Conservation (phyloP, 2,113 vertebrate genomes). For the Chaetodon auriga region DNA sequence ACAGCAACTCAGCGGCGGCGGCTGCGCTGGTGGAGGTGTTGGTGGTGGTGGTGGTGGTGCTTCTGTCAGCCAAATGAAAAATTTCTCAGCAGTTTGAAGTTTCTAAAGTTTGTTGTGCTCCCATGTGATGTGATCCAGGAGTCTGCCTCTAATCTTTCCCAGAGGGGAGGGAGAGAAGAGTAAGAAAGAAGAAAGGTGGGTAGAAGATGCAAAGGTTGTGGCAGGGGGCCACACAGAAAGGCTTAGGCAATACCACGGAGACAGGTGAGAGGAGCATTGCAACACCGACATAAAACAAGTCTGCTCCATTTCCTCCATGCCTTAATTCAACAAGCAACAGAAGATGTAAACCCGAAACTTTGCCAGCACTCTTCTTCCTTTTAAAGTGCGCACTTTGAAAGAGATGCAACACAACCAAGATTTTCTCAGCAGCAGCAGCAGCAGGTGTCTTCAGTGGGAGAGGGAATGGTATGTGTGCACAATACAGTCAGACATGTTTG, state of each 20-base stretch:
- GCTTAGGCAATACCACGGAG: slow-evolving; percentile 38
- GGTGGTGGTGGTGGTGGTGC: not conserved
- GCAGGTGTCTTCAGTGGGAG: slow-evolving; percentile 32
- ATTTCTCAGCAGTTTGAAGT: slow-evolving; percentile 42
- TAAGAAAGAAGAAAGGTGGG: slow-evolving; percentile 12
- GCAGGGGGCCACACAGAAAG: slow-evolving; percentile 28
- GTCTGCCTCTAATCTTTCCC: slow-evolving; percentile 51
- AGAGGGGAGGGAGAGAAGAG: not conserved
- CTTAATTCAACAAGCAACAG: slow-evolving; percentile 24
- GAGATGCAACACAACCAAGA: slow-evolving; percentile 1
- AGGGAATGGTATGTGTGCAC: slow-evolving; percentile 20
- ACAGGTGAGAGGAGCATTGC: slow-evolving; percentile 37
- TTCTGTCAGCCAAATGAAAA: slow-evolving; percentile 34
- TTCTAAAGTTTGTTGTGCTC: slow-evolving; percentile 47
- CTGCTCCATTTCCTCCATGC: slow-evolving; percentile 34
- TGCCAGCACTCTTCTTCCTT: not conserved
- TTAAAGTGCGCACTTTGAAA: slow-evolving; percentile 17
- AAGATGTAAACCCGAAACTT: slow-evolving; percentile 3
- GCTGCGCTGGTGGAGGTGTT: not conserved
- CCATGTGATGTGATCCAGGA: slow-evolving; percentile 41
- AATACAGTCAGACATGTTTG: slow-evolving; percentile 27
- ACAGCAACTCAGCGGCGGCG: not conserved
- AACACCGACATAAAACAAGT: slow-evolving; percentile 40
- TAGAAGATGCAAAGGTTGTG: slow-evolving; percentile 37
- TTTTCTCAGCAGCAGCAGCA: slow-evolving; percentile 15